Base-by-base conservation (phyloP, 1,140 invertebrate species). In the Spodoptera litura region DNA sequence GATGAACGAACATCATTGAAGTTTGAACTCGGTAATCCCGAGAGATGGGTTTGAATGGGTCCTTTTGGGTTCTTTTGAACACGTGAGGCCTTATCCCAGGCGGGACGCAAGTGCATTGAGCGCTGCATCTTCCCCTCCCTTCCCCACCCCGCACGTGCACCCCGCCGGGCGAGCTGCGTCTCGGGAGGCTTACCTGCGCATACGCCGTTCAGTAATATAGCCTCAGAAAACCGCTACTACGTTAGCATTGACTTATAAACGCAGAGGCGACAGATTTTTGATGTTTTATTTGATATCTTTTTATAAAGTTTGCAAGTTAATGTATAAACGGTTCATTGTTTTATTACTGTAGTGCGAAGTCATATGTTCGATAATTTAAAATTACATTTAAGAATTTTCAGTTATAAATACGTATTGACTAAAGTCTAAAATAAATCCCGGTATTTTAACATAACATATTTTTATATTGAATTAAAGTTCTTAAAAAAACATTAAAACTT, bases 171-270 rank as follows among this genome's bases (percentile, higher is more conserved):
- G 27, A 56, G 52, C 52, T 71, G 52, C 56, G 59, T 31, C 8
- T 55, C 71, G 81, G 87, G 84, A 91, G 90, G 90, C 87, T 90
- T 92, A 92, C 90, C 91, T 91, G 89, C 86, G 86, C 85, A 80
- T 79, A 83, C 85, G 84, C 78, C 83, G 85, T 82, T 84, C 79
- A 81, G 81, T 84, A 81, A 78, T 86, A 77, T 78, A 88, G 88
- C 86, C 88, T 90, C 88, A 82, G 80, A 85, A 81, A 90, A 89
- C 90, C 89, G 89, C 90, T 92, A 92, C 87, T 85, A 87, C 83
- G 79, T 68, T 25, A 55, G 20, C 87, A 88, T 80, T 81, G 90
- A 91, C 70, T 84, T 53, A 5, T 38, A 27, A 38, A n/a, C 38
- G 53, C 59, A 85, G 80, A 87, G 8, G 3, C 4, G 78, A 59